Conservation (phyloP, 2,113 vertebrate genomes). For the Trinectes maculatus region DNA sequence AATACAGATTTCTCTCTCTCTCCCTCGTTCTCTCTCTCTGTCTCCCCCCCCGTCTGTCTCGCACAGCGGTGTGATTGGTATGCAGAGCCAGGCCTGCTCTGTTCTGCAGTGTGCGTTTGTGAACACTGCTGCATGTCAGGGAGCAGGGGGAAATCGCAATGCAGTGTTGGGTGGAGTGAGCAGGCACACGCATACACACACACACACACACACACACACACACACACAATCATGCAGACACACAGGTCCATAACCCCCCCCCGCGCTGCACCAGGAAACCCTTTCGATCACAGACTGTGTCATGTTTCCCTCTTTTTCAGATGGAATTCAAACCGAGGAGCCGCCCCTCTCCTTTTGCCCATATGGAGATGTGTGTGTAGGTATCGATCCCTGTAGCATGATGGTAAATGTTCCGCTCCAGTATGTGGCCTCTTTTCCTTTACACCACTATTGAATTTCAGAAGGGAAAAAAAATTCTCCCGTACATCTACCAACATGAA, state of each 20-base stretch:
- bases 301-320: conserved; percentile 13
- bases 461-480: neutral
- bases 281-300: conserved; percentile 49
- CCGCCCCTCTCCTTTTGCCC: neutral
- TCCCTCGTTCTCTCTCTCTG: neutral
- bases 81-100: conserved; percentile 69
- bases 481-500: neutral
- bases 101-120: conserved; percentile 82
- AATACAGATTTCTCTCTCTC: conserved; percentile 8
- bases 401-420: neutral
- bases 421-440: neutral
- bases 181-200: conserved; percentile 13
- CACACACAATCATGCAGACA: conserved; percentile 26
- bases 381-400: neutral
- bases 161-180: conserved; percentile 65
- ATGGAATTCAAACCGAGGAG: conserved; percentile 16
- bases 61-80: conserved; percentile 70
- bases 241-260: conserved; percentile 19
- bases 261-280: conserved; percentile 67
- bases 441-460: neutral
- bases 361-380: neutral
- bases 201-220: conserved; percentile 21
- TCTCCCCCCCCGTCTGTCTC: conserved; percentile 5
- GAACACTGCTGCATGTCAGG: conserved; percentile 72
- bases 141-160: conserved; percentile 65